Conservation (phyloP, 2,113 vertebrate genomes). For the Taurulus bubalis region DNA sequence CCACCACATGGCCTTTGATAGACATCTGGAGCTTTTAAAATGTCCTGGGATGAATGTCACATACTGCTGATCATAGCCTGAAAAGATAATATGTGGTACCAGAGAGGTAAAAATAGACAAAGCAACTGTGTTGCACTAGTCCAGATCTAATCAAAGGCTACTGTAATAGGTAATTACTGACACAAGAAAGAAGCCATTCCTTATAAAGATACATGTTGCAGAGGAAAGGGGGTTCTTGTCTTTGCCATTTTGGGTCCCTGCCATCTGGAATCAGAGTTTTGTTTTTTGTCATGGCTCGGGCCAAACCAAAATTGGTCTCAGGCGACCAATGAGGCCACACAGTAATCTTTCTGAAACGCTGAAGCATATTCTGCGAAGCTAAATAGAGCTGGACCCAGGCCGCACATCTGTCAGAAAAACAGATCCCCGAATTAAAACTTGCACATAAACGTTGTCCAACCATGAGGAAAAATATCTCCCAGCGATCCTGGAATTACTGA, state of each 20-base stretch:
- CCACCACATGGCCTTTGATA: slow-evolving; percentile 71
- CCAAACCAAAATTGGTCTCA: slow-evolving; percentile 82
- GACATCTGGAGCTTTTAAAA: slow-evolving; percentile 73
- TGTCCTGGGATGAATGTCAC: slow-evolving; percentile 47
- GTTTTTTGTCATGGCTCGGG: slow-evolving; percentile 67
- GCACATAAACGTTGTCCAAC: slow-evolving; percentile 48
- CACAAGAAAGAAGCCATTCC: slow-evolving; percentile 46
- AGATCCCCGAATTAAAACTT: slow-evolving; percentile 58
- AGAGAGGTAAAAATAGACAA: slow-evolving; percentile 61
- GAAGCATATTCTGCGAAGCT: slow-evolving; percentile 66
- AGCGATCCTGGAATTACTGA: slow-evolving; percentile 29
- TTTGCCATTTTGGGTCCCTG: slow-evolving; percentile 67
- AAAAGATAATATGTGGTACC: slow-evolving; percentile 52
- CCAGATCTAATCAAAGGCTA: slow-evolving; percentile 31
- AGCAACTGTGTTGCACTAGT: slow-evolving; percentile 37
- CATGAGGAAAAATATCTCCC: slow-evolving; percentile 54
- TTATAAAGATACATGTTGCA: slow-evolving; percentile 69
- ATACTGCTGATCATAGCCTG: slow-evolving; percentile 40
- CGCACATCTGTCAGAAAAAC: slow-evolving; percentile 67
- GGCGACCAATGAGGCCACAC: slow-evolving; percentile 68
- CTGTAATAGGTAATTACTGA: slow-evolving; percentile 47
- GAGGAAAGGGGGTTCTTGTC: slow-evolving; percentile 39
- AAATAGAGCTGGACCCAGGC: slow-evolving; percentile 65
- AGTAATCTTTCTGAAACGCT: slow-evolving; percentile 73
- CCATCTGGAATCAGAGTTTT: slow-evolving; percentile 67